phyloP scores from a whole-genome alignment of 1,140 invertebrate genomes.

The Apis cerana region DNA sequence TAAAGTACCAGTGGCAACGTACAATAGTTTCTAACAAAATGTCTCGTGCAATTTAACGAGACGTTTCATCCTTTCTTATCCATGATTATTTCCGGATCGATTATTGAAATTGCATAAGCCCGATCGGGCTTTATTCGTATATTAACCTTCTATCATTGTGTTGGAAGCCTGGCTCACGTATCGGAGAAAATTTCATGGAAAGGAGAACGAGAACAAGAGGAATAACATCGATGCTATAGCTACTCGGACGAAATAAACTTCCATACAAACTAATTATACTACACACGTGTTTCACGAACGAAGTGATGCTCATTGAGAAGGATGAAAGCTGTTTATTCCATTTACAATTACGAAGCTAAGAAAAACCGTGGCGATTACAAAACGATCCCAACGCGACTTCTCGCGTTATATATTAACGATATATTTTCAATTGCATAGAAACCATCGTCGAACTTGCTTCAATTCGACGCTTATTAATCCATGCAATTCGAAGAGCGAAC shows the following conservation, averaged over 20 bases:
- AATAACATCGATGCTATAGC: not conserved
- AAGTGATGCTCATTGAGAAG: not conserved
- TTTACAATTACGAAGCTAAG: constrained; percentile 42
- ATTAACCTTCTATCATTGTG: not conserved
- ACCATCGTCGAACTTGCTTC: not conserved
- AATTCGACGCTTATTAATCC: not conserved
- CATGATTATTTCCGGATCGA: not conserved
- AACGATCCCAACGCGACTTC: constrained; percentile 14
- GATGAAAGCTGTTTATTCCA: constrained; percentile 51
- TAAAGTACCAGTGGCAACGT: not conserved
- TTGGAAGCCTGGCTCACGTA: not conserved
- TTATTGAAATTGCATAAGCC: constrained; percentile 2
- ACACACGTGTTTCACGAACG: not conserved
- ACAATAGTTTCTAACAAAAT: not conserved
- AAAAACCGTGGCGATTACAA: constrained; percentile 45
- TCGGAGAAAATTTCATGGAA: not conserved
- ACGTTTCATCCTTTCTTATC: not conserved
- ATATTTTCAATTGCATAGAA: not conserved
- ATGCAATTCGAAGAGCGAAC: not conserved
- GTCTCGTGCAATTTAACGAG: not conserved
- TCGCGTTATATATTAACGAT: constrained; percentile 3
- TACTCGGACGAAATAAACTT: not conserved
- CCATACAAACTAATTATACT: not conserved
- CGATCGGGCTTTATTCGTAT: not conserved
- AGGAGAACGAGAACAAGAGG: not conserved